These are phyloP conservation scores for Lithodes maja DNA, from an alignment of 2,888 invertebrate genomes.

Conservation along the genomic window DNA sequence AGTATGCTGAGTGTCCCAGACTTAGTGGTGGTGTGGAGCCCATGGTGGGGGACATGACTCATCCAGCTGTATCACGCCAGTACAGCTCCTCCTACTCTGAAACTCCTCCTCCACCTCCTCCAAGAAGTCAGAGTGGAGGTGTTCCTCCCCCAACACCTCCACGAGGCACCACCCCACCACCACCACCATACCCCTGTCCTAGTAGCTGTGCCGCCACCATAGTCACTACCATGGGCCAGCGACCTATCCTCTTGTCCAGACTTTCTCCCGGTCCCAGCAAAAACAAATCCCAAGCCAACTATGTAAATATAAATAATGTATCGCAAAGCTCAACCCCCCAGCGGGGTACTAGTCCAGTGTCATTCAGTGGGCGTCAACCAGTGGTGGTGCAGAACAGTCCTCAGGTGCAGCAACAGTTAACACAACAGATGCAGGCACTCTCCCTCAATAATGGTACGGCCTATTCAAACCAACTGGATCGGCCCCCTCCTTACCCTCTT, in stretches of 20 bases:
- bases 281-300: slow-evolving; percentile 65
- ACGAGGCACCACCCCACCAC: slow-evolving; percentile 76
- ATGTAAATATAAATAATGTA: slow-evolving; percentile 70
- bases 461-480: slow-evolving; percentile 79
- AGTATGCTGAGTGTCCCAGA: slow-evolving; percentile 65
- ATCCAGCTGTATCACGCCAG: slow-evolving; percentile 41
- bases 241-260: slow-evolving; percentile 66
- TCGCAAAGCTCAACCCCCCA: slow-evolving; percentile 73
- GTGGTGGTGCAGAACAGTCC: slow-evolving; percentile 86
- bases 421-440: slow-evolving; percentile 91
- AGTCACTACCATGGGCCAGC: slow-evolving; percentile 62
- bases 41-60: slow-evolving; percentile 37
- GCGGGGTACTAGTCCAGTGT: slow-evolving; percentile 80
- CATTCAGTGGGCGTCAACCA: slow-evolving; percentile 79
- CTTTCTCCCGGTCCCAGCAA: slow-evolving; percentile 70
- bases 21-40: slow-evolving; percentile 58
- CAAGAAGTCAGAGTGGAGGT: slow-evolving; percentile 78
- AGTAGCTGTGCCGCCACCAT: slow-evolving; percentile 59
- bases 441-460: slow-evolving; percentile 79
- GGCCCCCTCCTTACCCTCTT: slow-evolving; percentile 81
- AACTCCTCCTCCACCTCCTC: slow-evolving; percentile 79
- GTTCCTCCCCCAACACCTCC: slow-evolving; percentile 81
- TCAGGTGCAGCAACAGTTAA: slow-evolving; percentile 88
- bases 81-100: slow-evolving; percentile 72
- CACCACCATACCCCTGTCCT: slow-evolving; percentile 78